Base-by-base conservation (phyloP, 2,113 vertebrate species). In the Melanostigma gelatinosum region DNA sequence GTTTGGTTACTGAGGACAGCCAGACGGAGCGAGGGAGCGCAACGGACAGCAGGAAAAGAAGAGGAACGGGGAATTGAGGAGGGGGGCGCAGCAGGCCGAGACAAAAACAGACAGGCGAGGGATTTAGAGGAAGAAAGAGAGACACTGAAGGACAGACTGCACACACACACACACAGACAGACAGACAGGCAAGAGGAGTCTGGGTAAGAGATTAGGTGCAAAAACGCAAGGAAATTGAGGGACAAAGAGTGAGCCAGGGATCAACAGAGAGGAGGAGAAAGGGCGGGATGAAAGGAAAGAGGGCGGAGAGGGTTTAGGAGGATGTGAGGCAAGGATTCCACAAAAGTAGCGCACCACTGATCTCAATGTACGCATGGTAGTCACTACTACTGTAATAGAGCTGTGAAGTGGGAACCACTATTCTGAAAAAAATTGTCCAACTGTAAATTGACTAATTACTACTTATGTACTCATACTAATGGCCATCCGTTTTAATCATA, bases 1-100 rank as follows among this genome's bases (percentile, higher is more conserved):
- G 80, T 90, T 92, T 88, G 91, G 93, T 94, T 91, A 94, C 68
- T 0, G 60, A 72, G 87, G 88, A 78, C 85, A 84, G 84, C 81
- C 79, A 87, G 91, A 87, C 75, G 48, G 80, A 88, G 79, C 8
- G 52, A 80, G 55, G 71, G 61, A 87, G 77, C 29, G 36, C 76
- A 62, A 68, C 75, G 61, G 82, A 83, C n/a, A 71, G 80, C 70
- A 77, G 88, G 82, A 82, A 88, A 63, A 85, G 54, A 72, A 29
- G 66, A 79, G 66, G 72, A 85, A 82, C 73, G 80, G 78, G 42
- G 72, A 75, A 74, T 40, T 6, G 62, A 18, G 65, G 18, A n/a
- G 57, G 20, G 20, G 29, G 8, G 29, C 48, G 64, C 8, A 18
- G 58, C 58, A 24, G 63, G 40, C 74, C 2, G 48, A 42, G 81